A percentile compares a stretch with the other conserved stretches of the same genome.
These are phyloP conservation scores for Porites lutea DNA, from an alignment of 64 coral and sea anemone species.

Conservation along the genomic window DNA sequence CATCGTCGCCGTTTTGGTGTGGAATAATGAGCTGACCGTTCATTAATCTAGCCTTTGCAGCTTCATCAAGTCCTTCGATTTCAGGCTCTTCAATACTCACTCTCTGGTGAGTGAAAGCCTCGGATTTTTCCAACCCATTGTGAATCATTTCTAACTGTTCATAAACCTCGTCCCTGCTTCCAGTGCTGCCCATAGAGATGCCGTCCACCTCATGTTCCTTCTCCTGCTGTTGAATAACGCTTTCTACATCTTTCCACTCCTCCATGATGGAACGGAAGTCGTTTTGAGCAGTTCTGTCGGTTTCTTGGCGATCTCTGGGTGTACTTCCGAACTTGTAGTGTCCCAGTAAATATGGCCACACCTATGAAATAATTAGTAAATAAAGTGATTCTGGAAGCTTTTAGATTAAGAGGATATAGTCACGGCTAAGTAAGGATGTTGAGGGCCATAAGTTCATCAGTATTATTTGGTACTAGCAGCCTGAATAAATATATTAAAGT, in stretches of 20 bases:
- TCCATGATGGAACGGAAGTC: constrained; percentile 70
- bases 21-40: constrained; percentile 52
- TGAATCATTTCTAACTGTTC: constrained; percentile 95
- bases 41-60: constrained; percentile 51
- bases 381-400: too few species aligned
- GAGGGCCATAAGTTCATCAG: too few species aligned
- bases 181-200: constrained; percentile 86
- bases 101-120: constrained; percentile 47
- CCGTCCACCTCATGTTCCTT: constrained; percentile 90
- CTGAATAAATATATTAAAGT: too few species aligned
- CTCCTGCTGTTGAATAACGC: constrained; percentile 67
- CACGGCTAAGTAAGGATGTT: too few species aligned
- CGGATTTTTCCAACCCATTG: constrained; percentile 55
- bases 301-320: constrained; percentile 62
- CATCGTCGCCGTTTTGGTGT: constrained; percentile 68
- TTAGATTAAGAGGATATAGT: too few species aligned
- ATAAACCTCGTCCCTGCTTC: constrained; percentile 92
- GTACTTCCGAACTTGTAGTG: constrained; percentile 95
- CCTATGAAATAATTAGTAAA: constrained; percentile 40
- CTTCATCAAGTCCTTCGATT: constrained; percentile 69
- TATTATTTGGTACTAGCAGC: too few species aligned
- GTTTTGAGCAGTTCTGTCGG: constrained; percentile 32
- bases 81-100: constrained; percentile 87
- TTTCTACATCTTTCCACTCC: constrained; percentile 96
- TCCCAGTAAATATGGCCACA: constrained; percentile 95